A percentile compares a stretch with the other conserved stretches of the same genome.
phyloP scores from a whole-genome alignment of 2,113 vertebrate species.

The Apus apus region DNA sequence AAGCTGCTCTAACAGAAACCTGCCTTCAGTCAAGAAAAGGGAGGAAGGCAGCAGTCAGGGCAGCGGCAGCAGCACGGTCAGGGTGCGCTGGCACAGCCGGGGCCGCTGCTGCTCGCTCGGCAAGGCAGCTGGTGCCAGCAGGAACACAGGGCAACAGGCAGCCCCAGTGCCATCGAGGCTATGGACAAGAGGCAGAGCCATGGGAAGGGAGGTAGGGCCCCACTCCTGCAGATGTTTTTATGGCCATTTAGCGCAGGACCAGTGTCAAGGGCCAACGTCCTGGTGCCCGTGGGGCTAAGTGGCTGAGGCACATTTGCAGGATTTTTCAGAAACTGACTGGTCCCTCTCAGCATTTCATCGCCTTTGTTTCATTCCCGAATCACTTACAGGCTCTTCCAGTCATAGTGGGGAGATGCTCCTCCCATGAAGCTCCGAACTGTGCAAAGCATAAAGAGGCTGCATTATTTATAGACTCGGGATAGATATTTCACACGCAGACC shows the following conservation, averaged over 20 bases:
- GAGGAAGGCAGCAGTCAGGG: fast-evolving
- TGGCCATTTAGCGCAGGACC: background rate
- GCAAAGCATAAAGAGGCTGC: constrained; percentile 47
- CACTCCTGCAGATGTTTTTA: background rate
- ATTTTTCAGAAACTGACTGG: background rate
- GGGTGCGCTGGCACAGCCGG: background rate
- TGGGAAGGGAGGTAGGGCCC: background rate
- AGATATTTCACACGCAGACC: constrained; percentile 42
- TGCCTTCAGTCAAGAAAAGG: background rate
- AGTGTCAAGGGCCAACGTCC: background rate
- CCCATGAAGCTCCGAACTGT: constrained; percentile 56
- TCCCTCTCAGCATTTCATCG: constrained; percentile 9
- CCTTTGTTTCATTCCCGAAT: constrained; percentile 62
- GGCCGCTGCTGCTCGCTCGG: background rate
- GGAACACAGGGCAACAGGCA: fast-evolving
- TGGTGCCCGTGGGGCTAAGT: fast-evolving
- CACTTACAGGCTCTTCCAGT: constrained; percentile 40
- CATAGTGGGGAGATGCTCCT: constrained; percentile 54
- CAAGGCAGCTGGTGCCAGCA: background rate
- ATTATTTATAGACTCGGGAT: constrained; percentile 70
- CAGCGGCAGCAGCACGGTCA: fast-evolving
- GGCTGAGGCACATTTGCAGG: background rate
- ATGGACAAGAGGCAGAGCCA: fast-evolving
- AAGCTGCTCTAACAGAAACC: background rate
- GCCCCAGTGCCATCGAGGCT: fast-evolving